Base-by-base conservation (phyloP, 1,140 invertebrate genomes). In the Homalodisca vitripennis region DNA sequence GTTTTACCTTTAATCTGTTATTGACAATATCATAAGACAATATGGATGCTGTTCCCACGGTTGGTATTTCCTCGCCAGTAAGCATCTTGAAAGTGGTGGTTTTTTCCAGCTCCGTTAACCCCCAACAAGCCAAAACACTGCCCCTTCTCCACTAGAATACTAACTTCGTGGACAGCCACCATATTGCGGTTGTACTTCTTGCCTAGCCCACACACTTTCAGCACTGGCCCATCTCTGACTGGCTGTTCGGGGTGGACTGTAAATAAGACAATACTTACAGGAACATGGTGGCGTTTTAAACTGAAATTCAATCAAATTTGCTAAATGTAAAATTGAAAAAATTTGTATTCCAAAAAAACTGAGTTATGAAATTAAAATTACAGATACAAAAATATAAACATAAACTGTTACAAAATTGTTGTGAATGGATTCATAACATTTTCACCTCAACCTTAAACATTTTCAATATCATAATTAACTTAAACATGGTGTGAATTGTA, bases 61-160 rank as follows among this genome's bases (percentile, higher is more conserved):
- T 68, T n/a, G 68, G 68, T 22, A 68, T 41, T 24, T 34, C 66
- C 22, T 72, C 72, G 14, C 94, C 95, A 0, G 94, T 96, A 68
- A 95, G 79, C 91, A 95, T 94, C 78, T 91, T 90, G 76, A 96
- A 95, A 0, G 91, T 93, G 3, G 90, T 90, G 1, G 93, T 94
- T 81, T 93, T n/a, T 91, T 1, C 86, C 88, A 32, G 91, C 91
- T 17, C 92, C 92, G 79, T 95, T 95, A 3, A 92, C 85, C 12
- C 95, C 95, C 30, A 98, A 81, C 46, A 98, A 80, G 1, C 94
- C 94, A 79, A 97, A 97, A 76, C 93, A 96, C 82, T 97, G 90
- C 1, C 90, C 89, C 14, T 83, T 81, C 22, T 83, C 81, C n/a
- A 86, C 83, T 10, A 80, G 86, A 67, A 93, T 84, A 75, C 85